Evolutionary conservation across 2,888 invertebrate species (phyloP).

Genomic region (Prosapia bicincta): DNA sequence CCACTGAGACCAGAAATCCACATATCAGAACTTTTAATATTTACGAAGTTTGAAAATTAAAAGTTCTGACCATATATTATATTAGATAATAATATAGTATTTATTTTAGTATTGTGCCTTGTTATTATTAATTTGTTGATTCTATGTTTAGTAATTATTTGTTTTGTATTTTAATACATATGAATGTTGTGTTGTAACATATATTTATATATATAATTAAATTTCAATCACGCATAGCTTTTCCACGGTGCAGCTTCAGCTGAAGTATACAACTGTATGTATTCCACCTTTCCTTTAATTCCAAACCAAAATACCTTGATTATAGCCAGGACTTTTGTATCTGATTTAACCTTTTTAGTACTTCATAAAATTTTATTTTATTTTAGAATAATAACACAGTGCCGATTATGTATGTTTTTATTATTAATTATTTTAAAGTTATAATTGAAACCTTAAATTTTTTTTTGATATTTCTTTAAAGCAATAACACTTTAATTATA

Average conservation of each 20-base stretch:
- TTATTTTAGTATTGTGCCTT: not conserved
- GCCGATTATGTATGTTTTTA: too few species aligned
- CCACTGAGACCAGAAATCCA: not conserved
- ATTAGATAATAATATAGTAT: not conserved
- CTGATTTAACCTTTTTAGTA: not conserved
- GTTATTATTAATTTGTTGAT: not conserved
- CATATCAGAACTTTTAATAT: not conserved
- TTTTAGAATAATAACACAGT: too few species aligned
- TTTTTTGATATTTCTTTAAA: too few species aligned
- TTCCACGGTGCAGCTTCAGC: not conserved
- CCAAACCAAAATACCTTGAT: not conserved
- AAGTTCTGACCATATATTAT: not conserved
- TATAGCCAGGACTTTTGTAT: not conserved
- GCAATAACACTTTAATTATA: too few species aligned
- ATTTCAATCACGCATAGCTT: not conserved
- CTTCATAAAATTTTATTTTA: too few species aligned
- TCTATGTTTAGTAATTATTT: not conserved
- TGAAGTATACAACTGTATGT: not conserved
- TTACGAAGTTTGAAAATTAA: not conserved
- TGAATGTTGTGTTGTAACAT: not conserved
- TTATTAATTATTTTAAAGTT: too few species aligned
- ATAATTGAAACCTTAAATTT: too few species aligned
- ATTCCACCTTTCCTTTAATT: not conserved
- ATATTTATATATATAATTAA: not conserved
- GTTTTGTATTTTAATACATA: not conserved